Base-by-base conservation (phyloP, 2,113 vertebrate genomes). In the Leptobrachium ailaonicum region DNA sequence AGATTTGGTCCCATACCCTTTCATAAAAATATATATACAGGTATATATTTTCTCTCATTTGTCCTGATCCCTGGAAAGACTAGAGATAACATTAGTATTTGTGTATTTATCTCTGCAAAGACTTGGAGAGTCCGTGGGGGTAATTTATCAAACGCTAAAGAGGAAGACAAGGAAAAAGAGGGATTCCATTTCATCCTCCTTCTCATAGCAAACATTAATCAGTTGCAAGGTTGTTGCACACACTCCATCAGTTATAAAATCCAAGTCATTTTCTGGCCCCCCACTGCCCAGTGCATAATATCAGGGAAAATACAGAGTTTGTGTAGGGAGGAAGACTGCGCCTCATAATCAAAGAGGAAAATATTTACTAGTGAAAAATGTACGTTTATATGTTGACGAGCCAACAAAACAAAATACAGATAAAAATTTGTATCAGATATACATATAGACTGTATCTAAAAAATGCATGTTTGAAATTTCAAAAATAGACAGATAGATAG, bases 191-290 rank as follows among this genome's bases (percentile, higher is more conserved):
- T 78, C 67, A 9, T 45, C 42, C 76, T 54, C 67, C 56, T 71
- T 79, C 60, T 66, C 77, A 80, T 80, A 80, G 77, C 77, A 80
- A 73, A 80, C 62, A 80, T 73, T 66, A 80, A 67, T 80, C 70
- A 80, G 63, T 32, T 66, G 71, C 62, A 67, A 73, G 62, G 43
- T 73, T 80, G 50, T 63, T 53, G 66, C 70, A 14, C 32, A 40
- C 10, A 56, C 41, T 14, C 50, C 41, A 66, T 71, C 42, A 43
- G 54, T 78, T 78, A 71, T 32, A 12, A 40, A 42, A 32, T 41
- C 40, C 10, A 66, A 62, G 41, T 66, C 56, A 40, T 45, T 43
- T 42, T 63, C 71, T 43, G 77, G 9, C 10, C 43, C 77, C 44
- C 77, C 43, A 32, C 20, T 32, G 20, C 20, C 20, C 20, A 32